Conservation (phyloP, 2,888 invertebrate species). For the Drosophila mettleri region DNA sequence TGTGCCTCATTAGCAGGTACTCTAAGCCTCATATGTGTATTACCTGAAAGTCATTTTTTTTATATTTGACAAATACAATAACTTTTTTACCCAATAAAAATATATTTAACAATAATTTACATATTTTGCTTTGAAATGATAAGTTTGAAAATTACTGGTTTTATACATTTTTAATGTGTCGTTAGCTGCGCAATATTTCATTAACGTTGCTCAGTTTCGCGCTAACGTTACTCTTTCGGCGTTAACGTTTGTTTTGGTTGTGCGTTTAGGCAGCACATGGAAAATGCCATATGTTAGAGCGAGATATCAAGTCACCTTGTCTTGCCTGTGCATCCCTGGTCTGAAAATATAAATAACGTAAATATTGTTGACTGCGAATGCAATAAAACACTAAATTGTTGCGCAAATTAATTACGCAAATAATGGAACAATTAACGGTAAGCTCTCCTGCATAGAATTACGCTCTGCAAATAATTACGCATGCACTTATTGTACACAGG, state of each 20-base stretch:
- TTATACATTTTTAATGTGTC: constrained; percentile 9
- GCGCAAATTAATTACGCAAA: constrained; percentile 13
- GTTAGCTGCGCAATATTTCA: constrained; percentile 4
- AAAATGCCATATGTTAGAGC: constrained; percentile 13
- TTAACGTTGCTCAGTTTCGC: constrained; percentile 22
- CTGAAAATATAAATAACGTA: constrained; percentile 35
- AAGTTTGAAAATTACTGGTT: constrained; percentile 15
- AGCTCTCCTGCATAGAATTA: neutral
- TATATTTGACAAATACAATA: neutral
- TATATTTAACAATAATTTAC: neutral
- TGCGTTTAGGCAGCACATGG: neutral
- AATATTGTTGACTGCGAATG: constrained; percentile 41
- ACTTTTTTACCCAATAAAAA: neutral
- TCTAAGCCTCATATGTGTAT: neutral
- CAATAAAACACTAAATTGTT: constrained; percentile 24
- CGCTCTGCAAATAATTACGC: neutral
- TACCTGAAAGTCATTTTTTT: neutral
- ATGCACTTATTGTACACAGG: constrained; percentile 26
- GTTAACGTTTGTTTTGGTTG: constrained; percentile 37
- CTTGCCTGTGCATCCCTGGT: constrained; percentile 36
- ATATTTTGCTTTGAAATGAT: neutral
- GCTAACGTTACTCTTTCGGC: constrained; percentile 11
- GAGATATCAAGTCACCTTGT: constrained; percentile 11
- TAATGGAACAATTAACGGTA: constrained; percentile 53
- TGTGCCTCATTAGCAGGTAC: neutral